Percentiles rank a stretch among this genome's conserved stretches.
Evolutionary conservation across 2,113 vertebrate species (phyloP).

Genomic region (Platysteira castanea): DNA sequence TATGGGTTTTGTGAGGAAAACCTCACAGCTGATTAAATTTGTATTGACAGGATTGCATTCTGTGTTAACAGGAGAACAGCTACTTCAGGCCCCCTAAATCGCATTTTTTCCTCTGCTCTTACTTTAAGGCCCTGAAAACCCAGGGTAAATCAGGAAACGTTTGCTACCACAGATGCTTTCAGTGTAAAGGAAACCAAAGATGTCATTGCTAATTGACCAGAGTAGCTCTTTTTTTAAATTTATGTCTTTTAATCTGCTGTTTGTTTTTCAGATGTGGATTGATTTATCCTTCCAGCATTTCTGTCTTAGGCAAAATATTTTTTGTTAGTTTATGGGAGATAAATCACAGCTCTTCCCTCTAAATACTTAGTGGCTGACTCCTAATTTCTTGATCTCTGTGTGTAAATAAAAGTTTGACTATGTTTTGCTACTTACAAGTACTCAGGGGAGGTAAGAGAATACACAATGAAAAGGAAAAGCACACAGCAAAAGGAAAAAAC

Average conservation of each 20-base stretch:
- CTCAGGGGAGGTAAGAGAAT: not conserved
- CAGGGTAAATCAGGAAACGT: not conserved
- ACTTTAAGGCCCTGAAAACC: not conserved
- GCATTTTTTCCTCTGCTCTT: not conserved
- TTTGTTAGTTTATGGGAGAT: not conserved
- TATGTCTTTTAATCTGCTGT: not conserved
- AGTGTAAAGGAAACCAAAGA: not conserved
- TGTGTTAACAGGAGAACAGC: not conserved
- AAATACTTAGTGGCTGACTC: not conserved
- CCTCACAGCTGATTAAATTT: not conserved
- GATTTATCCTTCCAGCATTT: not conserved
- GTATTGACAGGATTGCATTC: not conserved
- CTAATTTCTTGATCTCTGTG: not conserved
- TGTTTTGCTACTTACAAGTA: not conserved
- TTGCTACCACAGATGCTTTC: not conserved
- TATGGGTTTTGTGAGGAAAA: not conserved
- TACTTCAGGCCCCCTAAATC: not conserved
- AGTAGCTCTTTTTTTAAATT: not conserved
- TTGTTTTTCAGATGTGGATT: not conserved
- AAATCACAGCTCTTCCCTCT: not conserved
- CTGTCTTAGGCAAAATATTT: not conserved
- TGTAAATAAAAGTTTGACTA: not conserved
- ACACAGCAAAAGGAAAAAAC: not conserved
- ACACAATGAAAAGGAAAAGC: not conserved
- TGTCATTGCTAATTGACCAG: not conserved